Evolutionary conservation across 2,888 invertebrate genomes (phyloP), one percentile per base, ranked within the genome.

Genomic region (Cephonodes hylas): DNA sequence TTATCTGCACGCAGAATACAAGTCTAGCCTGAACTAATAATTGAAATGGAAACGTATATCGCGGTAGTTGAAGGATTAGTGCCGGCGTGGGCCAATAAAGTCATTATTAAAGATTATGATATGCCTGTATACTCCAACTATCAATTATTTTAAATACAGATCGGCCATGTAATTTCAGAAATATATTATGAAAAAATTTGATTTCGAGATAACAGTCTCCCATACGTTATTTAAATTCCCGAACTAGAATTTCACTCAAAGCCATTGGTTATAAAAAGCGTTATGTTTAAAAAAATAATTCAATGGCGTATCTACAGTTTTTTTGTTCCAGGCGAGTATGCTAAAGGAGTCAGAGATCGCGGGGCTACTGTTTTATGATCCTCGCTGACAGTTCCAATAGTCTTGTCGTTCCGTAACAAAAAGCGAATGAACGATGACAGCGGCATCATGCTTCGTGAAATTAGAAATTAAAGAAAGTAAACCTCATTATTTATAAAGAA

Each of bases 341-440:
- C 82, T 81, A 82, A 66, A 71, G 66, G 64, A 77, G 77, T 66
- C 58, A 75, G 63, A 71, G 72, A 79, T 84, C 77, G 76, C 76
- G 67, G 75, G 75, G 81, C 84, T 77, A 81, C 84, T 78, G 85
- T 83, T 86, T 86, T 88, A 85, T 85, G 85, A 86, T 76, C 75
- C 71, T 65, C 76, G 83, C 70, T 84, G 86, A 86, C 87, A 86
- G 80, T 79, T 84, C 74, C 77, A 85, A 84, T 85, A 83, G 78
- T 77, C 79, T 74, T 77, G 73, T 83, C 78, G 68, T 70, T 73
- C 70, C 58, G 18, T 31, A 18, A 69, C 66, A 73, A 76, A 76
- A 76, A 71, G 70, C 63, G 59, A 66, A 71, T 61, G 65, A 70
- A 67, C 27, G 64, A 63, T 53, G 48, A 53, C 48, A 53, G 48